phyloP scores from a whole-genome alignment of 2,888 invertebrate species.

The Coelinius sp. region DNA sequence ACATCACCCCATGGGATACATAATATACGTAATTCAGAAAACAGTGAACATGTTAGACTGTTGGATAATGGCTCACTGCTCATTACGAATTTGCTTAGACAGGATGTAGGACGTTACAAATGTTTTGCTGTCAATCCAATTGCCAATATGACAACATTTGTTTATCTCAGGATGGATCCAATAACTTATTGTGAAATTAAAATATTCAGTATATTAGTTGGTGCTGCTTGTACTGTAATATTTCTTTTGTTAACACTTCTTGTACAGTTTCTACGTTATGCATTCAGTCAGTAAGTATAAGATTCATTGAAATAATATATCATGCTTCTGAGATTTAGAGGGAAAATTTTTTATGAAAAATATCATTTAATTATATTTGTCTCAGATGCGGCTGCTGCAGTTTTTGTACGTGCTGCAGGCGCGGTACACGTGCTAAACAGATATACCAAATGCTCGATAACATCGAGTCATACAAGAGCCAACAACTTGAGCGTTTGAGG shows the following conservation, averaged over 20 bases:
- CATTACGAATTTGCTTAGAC: conserved; percentile 80
- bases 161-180: conserved; percentile 88
- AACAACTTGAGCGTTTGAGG: conserved; percentile 87
- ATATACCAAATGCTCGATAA: conserved; percentile 91
- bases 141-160: conserved; percentile 83
- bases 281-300: conserved; percentile 78
- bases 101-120: conserved; percentile 88
- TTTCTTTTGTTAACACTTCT: conserved; percentile 87
- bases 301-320: too few relatives aligned
- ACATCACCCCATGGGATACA: conserved; percentile 75
- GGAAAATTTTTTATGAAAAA: background rate
- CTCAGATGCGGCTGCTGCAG: conserved; percentile 81
- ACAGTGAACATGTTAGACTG: conserved; percentile 76
- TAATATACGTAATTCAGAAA: conserved; percentile 58
- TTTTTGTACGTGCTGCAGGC: conserved; percentile 82
- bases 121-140: conserved; percentile 90
- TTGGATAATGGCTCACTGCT: conserved; percentile 85
- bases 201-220: conserved; percentile 87
- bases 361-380: conserved; percentile 52
- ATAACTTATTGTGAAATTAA: conserved; percentile 87
- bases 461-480: conserved; percentile 90
- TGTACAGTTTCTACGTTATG: conserved; percentile 81
- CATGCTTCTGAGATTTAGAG: background rate
- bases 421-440: conserved; percentile 83
- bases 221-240: conserved; percentile 82